phyloP scores from a whole-genome alignment of 2,888 invertebrate species.

The Achlya flavicornis region DNA sequence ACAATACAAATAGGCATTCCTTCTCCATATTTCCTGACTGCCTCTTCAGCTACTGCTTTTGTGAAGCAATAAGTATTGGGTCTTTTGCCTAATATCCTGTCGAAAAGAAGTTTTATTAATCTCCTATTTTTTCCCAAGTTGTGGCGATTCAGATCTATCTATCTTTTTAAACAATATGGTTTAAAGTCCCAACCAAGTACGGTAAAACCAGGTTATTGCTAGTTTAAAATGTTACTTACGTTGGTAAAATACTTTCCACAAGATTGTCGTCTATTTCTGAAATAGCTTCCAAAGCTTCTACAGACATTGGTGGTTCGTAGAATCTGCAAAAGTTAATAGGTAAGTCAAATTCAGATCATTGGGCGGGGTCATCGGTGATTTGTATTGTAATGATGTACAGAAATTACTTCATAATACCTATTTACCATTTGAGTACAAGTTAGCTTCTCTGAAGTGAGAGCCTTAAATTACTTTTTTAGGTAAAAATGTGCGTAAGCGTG shows the following conservation, averaged over 20 bases:
- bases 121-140: constrained; percentile 4
- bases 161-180: too few relatives aligned
- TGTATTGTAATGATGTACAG: too few relatives aligned
- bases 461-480: too few relatives aligned
- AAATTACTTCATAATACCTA: too few relatives aligned
- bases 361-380: too few relatives aligned
- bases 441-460: too few relatives aligned
- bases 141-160: too few relatives aligned
- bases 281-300: constrained; percentile 80
- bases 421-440: too few relatives aligned
- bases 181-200: too few relatives aligned
- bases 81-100: constrained; percentile 86
- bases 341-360: background rate
- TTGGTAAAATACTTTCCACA: constrained; percentile 63
- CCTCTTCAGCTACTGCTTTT: constrained; percentile 93
- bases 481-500: too few relatives aligned
- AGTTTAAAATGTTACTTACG: constrained; percentile 51
- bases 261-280: constrained; percentile 63
- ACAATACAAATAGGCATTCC: constrained; percentile 92
- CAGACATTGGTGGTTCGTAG: constrained; percentile 84
- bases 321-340: constrained; percentile 64
- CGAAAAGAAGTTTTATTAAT: constrained; percentile 28
- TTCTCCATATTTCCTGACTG: constrained; percentile 86
- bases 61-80: constrained; percentile 97
- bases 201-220: too few relatives aligned